A percentile compares a stretch with the other conserved stretches of the same genome.
These are phyloP conservation scores for Triplophysa bombifrons DNA, from an alignment of 2,797 vertebrate genomes.

Conservation along the genomic window DNA sequence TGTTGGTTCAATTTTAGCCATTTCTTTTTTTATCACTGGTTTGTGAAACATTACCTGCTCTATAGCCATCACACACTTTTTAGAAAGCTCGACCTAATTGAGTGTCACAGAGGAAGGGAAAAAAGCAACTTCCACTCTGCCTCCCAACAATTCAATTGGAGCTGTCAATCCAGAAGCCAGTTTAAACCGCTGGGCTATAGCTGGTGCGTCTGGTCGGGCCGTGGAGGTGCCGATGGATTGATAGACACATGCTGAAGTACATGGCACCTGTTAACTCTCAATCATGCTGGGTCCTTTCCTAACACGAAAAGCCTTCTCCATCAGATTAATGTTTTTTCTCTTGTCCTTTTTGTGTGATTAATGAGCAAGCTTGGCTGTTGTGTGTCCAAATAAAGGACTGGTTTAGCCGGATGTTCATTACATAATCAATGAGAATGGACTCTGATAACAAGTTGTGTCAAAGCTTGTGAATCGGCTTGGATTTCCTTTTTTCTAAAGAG, in stretches of 20 bases:
- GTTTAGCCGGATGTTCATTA: conserved; percentile 38
- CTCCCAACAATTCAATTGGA: conserved; percentile 46
- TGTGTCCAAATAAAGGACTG: conserved; percentile 53
- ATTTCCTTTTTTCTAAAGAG: background rate
- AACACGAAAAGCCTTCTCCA: conserved; percentile 63
- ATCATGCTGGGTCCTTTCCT: conserved; percentile 37
- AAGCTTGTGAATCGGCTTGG: conserved; percentile 5
- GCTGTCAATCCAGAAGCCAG: conserved; percentile 38
- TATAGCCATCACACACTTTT: background rate
- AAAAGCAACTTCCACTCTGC: conserved; percentile 27
- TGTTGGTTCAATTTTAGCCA: background rate
- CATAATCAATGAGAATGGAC: conserved; percentile 65
- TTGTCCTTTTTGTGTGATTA: conserved; percentile 71
- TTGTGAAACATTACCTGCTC: conserved; percentile 26
- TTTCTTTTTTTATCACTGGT: conserved; percentile 26
- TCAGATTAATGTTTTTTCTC: conserved; percentile 66
- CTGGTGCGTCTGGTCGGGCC: background rate
- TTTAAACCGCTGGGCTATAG: conserved; percentile 23
- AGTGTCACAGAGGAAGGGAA: conserved; percentile 3
- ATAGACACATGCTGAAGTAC: conserved; percentile 40
- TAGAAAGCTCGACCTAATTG: conserved; percentile 26
- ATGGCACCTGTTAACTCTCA: conserved; percentile 27
- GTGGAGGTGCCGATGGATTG: conserved; percentile 35
- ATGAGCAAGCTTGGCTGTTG: conserved; percentile 60
- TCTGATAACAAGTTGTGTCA: conserved; percentile 72